Evolutionary conservation across 1,140 invertebrate species (phyloP).

Genomic region (Drosophila elegans): DNA sequence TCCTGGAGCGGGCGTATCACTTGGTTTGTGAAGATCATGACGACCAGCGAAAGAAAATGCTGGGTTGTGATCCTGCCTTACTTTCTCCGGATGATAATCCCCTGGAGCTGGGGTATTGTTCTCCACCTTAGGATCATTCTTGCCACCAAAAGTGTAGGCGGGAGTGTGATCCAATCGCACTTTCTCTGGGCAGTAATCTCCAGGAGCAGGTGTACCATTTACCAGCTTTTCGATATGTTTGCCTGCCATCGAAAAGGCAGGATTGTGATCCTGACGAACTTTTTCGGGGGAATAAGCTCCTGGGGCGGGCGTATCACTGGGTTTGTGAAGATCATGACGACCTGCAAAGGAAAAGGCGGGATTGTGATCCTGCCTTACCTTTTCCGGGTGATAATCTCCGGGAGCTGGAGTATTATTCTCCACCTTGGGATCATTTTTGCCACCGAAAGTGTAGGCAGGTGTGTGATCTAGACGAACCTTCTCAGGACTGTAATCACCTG

Average conservation of each 20-base stretch:
- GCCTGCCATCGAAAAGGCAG: conserved; percentile 39
- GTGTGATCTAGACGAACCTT: conserved; percentile 87
- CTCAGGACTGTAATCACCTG: conserved; percentile 92
- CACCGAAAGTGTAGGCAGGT: conserved; percentile 86
- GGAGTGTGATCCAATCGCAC: not conserved
- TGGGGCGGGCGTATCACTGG: conserved; percentile 89
- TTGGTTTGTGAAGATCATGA: conserved; percentile 63
- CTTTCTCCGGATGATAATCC: conserved; percentile 87
- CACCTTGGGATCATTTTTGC: conserved; percentile 85
- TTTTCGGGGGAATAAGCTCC: conserved; percentile 87
- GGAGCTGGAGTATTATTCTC: conserved; percentile 84
- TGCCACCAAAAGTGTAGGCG: conserved; percentile 86
- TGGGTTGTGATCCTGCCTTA: conserved; percentile 86
- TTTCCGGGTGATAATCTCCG: conserved; percentile 88
- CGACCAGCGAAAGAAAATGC: conserved; percentile 86
- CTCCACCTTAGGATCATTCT: conserved; percentile 85
- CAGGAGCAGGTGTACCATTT: not conserved
- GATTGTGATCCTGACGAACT: conserved; percentile 86
- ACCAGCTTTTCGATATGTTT: not conserved
- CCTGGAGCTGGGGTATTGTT: conserved; percentile 87
- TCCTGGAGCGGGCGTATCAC: conserved; percentile 85
- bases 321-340: conserved; percentile 84
- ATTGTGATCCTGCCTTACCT: conserved; percentile 85
- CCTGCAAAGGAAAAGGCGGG: conserved; percentile 86
- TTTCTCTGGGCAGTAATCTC: not conserved